Conservation (phyloP, 2,888 invertebrate genomes). For the Volucella inanis region DNA sequence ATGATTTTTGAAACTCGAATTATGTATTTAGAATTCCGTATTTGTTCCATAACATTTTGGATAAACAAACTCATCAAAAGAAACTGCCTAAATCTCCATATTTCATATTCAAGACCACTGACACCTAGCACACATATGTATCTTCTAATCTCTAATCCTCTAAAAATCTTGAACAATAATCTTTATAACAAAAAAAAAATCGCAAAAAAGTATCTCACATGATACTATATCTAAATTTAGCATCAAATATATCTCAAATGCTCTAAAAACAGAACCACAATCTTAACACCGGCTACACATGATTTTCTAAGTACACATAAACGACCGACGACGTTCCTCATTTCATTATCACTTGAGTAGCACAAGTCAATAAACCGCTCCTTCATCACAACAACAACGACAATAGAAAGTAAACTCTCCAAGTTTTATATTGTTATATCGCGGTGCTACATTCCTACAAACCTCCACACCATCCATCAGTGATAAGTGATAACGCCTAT, state of each 20-base stretch:
- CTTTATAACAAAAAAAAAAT: background rate
- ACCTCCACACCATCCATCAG: too few relatives aligned
- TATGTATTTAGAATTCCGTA: too few relatives aligned
- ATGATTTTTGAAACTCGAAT: too few relatives aligned
- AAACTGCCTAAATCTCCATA: background rate
- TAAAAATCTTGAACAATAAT: conserved; percentile 13
- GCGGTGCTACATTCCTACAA: too few relatives aligned
- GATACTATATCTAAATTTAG: conserved; percentile 31
- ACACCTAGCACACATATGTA: background rate
- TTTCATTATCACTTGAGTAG: conserved; percentile 44
- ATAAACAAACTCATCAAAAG: background rate
- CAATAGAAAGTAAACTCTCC: too few relatives aligned
- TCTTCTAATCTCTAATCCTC: background rate
- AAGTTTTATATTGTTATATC: too few relatives aligned
- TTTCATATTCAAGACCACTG: conserved; percentile 10
- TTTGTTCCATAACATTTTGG: background rate
- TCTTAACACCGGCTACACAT: conserved; percentile 20
- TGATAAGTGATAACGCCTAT: too few relatives aligned
- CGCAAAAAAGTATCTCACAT: conserved; percentile 30
- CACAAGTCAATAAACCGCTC: conserved; percentile 21
- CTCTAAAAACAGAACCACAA: conserved; percentile 42
- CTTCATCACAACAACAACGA: background rate
- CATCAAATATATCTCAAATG: conserved; percentile 20
- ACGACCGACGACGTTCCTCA: conserved; percentile 1
- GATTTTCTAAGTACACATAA: conserved; percentile 33